Evolutionary conservation across 1,140 invertebrate genomes (phyloP).

Genomic region (Magallana gigas): DNA sequence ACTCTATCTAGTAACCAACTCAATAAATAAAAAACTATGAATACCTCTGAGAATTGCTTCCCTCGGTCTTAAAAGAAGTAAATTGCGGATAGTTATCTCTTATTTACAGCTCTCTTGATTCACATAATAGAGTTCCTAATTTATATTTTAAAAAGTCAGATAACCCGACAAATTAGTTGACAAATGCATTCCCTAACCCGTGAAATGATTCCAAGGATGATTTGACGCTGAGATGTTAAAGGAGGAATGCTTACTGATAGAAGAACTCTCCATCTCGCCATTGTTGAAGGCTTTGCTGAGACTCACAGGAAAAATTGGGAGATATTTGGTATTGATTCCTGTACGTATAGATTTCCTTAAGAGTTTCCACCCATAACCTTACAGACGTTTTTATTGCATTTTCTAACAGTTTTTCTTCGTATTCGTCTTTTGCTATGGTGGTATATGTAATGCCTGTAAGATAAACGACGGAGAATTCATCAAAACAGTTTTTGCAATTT

Average conservation of each 20-base stretch:
- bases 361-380: conserved; percentile 5
- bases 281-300: background rate
- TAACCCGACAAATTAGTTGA: conserved; percentile 30
- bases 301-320: conserved; percentile 17
- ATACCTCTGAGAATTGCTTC: background rate
- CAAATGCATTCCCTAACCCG: conserved; percentile 16
- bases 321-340: conserved; percentile 31
- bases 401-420: background rate
- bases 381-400: conserved; percentile 18
- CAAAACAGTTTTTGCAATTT: background rate
- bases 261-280: conserved; percentile 16
- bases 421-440: background rate
- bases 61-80: background rate
- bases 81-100: conserved; percentile 18
- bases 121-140: conserved; percentile 21
- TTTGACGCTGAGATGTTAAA: background rate
- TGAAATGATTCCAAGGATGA: conserved; percentile 3
- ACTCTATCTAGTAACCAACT: background rate
- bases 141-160: conserved; percentile 18
- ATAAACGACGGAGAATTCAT: background rate
- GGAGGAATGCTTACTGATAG: conserved; percentile 4
- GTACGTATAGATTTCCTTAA: conserved; percentile 6
- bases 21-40: conserved; percentile 16
- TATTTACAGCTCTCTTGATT: background rate
- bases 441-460: conserved; percentile 12